These are phyloP conservation scores for Myxocyprinus asiaticus DNA, from an alignment of 2,113 vertebrate genomes.

Conservation along the genomic window DNA sequence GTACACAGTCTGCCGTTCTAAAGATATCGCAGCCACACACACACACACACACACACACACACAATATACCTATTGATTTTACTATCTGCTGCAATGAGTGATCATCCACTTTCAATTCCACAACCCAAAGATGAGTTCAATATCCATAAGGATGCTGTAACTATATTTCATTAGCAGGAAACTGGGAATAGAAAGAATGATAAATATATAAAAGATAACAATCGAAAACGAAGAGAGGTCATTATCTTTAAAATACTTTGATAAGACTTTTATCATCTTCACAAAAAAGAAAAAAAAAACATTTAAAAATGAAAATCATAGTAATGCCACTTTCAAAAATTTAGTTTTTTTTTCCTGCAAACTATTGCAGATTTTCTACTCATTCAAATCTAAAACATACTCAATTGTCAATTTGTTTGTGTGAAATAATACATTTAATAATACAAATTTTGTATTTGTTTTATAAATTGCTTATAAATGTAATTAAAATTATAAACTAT, in stretches of 20 bases:
- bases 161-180: conserved; percentile 71
- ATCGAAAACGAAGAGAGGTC: conserved; percentile 20
- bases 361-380: too few species aligned
- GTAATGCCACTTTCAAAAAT: neutral
- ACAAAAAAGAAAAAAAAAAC: neutral
- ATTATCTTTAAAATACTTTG: neutral
- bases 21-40: conserved; percentile 38
- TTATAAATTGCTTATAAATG: too few species aligned
- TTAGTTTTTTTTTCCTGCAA: too few species aligned
- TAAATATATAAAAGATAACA: conserved; percentile 24
- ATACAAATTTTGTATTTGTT: too few species aligned
- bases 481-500: too few species aligned
- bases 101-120: conserved; percentile 76
- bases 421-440: too few species aligned
- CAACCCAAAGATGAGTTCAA: conserved; percentile 78
- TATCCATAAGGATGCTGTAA: conserved; percentile 75
- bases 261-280: neutral
- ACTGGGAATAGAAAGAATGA: conserved; percentile 45
- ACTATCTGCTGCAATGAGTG: conserved; percentile 78
- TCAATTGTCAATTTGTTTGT: too few species aligned
- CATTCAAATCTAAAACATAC: too few species aligned
- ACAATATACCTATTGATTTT: conserved; percentile 75
- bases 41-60: conserved; percentile 31
- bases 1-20: conserved; percentile 13
- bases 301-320: neutral